Conservation (phyloP, 2,113 vertebrate genomes). For the Gyps fulvus region DNA sequence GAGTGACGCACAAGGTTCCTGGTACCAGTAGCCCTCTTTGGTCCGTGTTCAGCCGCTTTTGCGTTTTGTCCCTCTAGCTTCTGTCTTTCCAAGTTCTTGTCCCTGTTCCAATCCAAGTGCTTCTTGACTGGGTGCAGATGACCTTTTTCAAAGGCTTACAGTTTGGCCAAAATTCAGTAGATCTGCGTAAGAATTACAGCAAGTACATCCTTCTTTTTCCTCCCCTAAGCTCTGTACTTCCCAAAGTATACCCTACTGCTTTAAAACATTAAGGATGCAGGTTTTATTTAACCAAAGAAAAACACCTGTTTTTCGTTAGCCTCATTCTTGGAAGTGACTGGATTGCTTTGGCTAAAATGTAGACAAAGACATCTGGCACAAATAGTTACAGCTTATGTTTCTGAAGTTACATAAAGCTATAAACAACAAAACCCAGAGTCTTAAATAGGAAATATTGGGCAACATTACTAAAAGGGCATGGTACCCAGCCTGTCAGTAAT, state of each 20-base stretch:
- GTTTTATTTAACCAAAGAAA: not conserved
- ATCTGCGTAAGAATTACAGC: not conserved
- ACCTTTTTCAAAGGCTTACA: not conserved
- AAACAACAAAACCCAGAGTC: not conserved
- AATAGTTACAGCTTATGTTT: not conserved
- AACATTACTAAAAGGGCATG: not conserved
- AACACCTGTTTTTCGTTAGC: not conserved
- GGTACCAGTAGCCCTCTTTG: too few species aligned
- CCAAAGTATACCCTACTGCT: not conserved
- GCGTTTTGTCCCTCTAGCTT: not conserved
- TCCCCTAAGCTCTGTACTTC: not conserved
- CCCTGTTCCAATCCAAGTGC: not conserved
- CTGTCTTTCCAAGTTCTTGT: not conserved
- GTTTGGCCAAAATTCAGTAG: not conserved
- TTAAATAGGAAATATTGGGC: not conserved
- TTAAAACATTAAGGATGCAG: not conserved
- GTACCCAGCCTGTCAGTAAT: not conserved
- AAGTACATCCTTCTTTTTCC: not conserved
- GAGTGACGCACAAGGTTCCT: fast-evolving
- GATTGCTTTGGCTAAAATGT: not conserved
- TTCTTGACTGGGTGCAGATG: not conserved
- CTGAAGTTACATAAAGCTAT: not conserved
- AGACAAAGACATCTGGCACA: not conserved
- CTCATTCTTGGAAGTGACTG: not conserved
- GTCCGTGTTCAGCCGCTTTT: not conserved